Percentiles rank a stretch among this genome's conserved stretches.
Conservation (phyloP, 1,140 invertebrate genomes). For the Zelostemma sp. region DNA sequence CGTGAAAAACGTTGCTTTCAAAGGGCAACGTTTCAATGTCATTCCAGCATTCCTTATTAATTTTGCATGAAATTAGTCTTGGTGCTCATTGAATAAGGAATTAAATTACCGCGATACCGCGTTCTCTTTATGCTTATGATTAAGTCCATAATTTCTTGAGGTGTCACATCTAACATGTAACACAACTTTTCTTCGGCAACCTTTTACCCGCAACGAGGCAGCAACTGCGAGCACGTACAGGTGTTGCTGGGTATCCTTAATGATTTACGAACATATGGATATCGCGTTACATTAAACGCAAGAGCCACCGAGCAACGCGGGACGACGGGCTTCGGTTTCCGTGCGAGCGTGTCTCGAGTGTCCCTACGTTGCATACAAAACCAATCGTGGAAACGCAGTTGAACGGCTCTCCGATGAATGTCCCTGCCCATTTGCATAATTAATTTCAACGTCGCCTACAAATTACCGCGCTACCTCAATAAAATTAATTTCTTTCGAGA, state of each 20-base stretch:
- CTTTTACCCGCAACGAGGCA: too few relatives aligned
- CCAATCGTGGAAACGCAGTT: not conserved
- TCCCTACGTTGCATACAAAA: not conserved
- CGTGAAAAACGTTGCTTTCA: too few relatives aligned
- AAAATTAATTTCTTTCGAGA: not conserved
- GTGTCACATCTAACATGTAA: too few relatives aligned
- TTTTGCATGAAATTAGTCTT: too few relatives aligned
- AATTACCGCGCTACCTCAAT: not conserved
- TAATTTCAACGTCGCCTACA: not conserved
- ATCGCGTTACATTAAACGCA: conserved; percentile 12
- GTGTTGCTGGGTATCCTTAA: conserved; percentile 2
- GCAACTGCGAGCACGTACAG: not conserved
- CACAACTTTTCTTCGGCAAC: too few relatives aligned
- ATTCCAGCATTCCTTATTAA: too few relatives aligned
- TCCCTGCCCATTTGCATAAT: not conserved
- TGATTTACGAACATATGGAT: conserved; percentile 15
- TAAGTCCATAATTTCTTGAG: too few relatives aligned
- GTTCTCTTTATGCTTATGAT: too few relatives aligned
- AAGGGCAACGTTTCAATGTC: too few relatives aligned
- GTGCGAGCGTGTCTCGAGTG: not conserved
- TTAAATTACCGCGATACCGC: too few relatives aligned
- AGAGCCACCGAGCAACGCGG: conserved; percentile 1
- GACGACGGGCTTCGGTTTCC: not conserved
- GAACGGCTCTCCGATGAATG: not conserved
- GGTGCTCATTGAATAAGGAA: too few relatives aligned